Conservation (phyloP, 2,113 vertebrate genomes). For the Columba janthina region DNA sequence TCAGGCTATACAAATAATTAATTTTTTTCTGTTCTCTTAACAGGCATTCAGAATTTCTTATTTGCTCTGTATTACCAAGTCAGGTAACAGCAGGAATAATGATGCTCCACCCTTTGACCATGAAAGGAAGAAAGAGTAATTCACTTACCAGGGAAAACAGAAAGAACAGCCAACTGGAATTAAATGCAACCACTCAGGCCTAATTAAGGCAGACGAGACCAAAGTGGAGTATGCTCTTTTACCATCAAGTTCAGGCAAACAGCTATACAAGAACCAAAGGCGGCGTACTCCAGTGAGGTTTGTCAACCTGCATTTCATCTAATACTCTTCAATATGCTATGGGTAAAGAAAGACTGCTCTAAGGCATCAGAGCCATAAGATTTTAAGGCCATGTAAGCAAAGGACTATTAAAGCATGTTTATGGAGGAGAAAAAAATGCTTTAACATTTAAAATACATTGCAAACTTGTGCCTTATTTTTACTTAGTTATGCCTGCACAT, state of each 20-base stretch:
- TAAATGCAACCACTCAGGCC: neutral
- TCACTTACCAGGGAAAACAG: neutral
- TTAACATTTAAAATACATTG: neutral
- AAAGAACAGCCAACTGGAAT: neutral
- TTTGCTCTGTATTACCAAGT: neutral
- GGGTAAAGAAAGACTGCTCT: neutral
- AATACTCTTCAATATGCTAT: neutral
- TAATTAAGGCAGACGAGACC: neutral
- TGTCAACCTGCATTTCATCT: neutral
- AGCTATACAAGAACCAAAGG: neutral
- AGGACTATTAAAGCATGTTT: neutral
- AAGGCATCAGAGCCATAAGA: neutral
- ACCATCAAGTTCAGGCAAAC: neutral
- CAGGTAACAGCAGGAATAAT: neutral
- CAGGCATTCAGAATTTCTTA: neutral
- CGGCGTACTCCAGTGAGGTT: neutral
- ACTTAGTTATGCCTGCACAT: neutral
- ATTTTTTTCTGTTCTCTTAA: neutral
- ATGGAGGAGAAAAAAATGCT: neutral
- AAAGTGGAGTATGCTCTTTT: neutral
- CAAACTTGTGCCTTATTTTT: neutral
- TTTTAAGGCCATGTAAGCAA: neutral
- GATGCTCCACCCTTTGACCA: neutral
- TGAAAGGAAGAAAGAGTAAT: neutral
- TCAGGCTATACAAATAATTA: neutral